Conservation (phyloP, 2,113 vertebrate genomes). For the Zingel zingel region DNA sequence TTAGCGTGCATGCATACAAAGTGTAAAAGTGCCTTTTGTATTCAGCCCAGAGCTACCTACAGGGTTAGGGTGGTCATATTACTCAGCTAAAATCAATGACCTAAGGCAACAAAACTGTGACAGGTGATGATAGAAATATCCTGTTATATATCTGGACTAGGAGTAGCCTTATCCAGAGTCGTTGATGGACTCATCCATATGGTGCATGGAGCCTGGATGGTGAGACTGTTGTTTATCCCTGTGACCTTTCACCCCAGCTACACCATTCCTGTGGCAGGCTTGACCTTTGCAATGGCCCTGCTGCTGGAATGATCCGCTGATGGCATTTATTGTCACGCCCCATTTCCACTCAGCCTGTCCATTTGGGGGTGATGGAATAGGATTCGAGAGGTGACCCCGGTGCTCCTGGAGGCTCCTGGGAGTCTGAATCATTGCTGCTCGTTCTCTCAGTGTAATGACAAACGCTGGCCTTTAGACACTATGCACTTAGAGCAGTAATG, state of each 20-base stretch:
- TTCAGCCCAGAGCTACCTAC: slow-evolving; percentile 20
- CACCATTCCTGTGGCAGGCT: slow-evolving; percentile 58
- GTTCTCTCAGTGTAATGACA: slow-evolving; percentile 65
- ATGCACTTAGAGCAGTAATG: slow-evolving; percentile 39
- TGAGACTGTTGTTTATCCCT: slow-evolving; percentile 52
- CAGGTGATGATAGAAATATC: slow-evolving; percentile 58
- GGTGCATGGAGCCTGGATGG: slow-evolving; percentile 32
- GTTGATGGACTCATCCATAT: slow-evolving; percentile 63
- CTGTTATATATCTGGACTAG: slow-evolving; percentile 41
- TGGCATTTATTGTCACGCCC: slow-evolving; percentile 74
- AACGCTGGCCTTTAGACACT: slow-evolving; percentile 51
- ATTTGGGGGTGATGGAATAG: slow-evolving; percentile 72
- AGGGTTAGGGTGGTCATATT: slow-evolving; percentile 6
- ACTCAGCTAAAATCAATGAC: slow-evolving; percentile 37
- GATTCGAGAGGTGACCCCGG: slow-evolving; percentile 60
- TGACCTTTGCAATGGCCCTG: slow-evolving; percentile 68
- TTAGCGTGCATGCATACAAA: slow-evolving; percentile 35
- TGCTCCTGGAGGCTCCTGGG: slow-evolving; percentile 65
- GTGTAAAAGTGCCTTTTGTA: slow-evolving; percentile 38
- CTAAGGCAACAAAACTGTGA: slow-evolving; percentile 18
- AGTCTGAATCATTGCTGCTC: slow-evolving; percentile 61
- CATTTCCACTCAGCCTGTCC: slow-evolving; percentile 72
- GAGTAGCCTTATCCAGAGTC: slow-evolving; percentile 26
- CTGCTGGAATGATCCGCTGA: slow-evolving; percentile 60
- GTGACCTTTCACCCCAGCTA: slow-evolving; percentile 64